A percentile compares a stretch with the other conserved stretches of the same genome.
These are phyloP conservation scores for Pachydiplax longipennis DNA, from an alignment of 2,888 invertebrate genomes.

Conservation along the genomic window DNA sequence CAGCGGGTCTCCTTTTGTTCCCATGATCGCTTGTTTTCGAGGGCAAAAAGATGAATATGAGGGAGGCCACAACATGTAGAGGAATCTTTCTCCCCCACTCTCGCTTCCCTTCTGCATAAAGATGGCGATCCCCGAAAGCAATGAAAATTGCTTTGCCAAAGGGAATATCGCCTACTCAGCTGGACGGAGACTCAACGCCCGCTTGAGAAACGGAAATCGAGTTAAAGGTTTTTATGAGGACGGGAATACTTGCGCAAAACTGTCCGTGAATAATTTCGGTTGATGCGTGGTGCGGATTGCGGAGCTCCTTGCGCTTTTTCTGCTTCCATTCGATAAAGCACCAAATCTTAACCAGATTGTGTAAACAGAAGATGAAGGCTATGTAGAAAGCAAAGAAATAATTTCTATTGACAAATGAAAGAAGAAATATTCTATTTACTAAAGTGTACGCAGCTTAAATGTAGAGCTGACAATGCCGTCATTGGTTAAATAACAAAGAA, in stretches of 20 bases:
- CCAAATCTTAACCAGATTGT: too few relatives aligned
- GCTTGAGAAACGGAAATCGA: neutral
- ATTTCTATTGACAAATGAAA: too few relatives aligned
- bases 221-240: neutral
- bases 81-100: neutral
- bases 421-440: too few relatives aligned
- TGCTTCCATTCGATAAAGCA: too few relatives aligned
- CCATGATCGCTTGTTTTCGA: neutral
- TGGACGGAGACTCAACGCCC: neutral
- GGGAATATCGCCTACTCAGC: neutral
- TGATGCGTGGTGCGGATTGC: neutral
- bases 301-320: too few relatives aligned
- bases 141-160: neutral
- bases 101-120: neutral
- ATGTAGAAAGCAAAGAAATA: neutral
- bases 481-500: too few relatives aligned
- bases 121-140: neutral
- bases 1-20: neutral
- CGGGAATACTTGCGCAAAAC: neutral
- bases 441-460: too few relatives aligned
- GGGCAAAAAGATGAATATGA: neutral
- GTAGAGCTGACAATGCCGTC: too few relatives aligned
- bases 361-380: neutral
- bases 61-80: neutral
- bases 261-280: neutral